Evolutionary conservation across 2,113 vertebrate genomes (phyloP).

Genomic region (Microcebus tavaratra): DNA sequence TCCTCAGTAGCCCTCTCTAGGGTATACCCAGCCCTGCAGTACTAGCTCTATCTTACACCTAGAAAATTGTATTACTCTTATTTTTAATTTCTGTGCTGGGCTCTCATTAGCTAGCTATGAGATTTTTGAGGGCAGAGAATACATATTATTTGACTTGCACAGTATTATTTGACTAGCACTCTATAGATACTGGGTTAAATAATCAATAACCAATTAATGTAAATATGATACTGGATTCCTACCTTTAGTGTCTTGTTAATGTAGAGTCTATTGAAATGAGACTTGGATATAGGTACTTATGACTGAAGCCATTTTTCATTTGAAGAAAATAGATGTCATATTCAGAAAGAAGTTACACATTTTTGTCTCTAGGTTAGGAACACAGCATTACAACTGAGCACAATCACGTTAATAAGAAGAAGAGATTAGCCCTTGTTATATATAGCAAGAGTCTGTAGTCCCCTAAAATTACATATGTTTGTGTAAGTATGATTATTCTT

Average conservation of each 20-base stretch:
- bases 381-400: background rate
- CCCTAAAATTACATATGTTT: background rate
- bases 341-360: background rate
- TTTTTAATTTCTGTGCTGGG: background rate
- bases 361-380: background rate
- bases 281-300: background rate
- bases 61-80: background rate
- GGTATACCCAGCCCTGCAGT: background rate
- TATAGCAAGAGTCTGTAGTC: background rate
- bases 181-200: conserved; percentile 10
- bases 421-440: background rate
- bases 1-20: background rate
- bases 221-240: background rate
- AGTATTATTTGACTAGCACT: background rate
- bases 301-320: background rate
- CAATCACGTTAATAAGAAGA: background rate
- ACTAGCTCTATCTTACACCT: background rate
- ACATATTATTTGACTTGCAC: background rate
- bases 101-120: background rate
- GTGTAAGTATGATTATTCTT: background rate
- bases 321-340: background rate
- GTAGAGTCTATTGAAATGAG: background rate
- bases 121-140: background rate
- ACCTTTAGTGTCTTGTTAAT: background rate
- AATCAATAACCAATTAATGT: background rate